Percentiles rank a stretch among this genome's conserved stretches.
These are phyloP conservation scores for Leptobrachium leishanense DNA, from an alignment of 2,113 vertebrate genomes.

Conservation along the genomic window DNA sequence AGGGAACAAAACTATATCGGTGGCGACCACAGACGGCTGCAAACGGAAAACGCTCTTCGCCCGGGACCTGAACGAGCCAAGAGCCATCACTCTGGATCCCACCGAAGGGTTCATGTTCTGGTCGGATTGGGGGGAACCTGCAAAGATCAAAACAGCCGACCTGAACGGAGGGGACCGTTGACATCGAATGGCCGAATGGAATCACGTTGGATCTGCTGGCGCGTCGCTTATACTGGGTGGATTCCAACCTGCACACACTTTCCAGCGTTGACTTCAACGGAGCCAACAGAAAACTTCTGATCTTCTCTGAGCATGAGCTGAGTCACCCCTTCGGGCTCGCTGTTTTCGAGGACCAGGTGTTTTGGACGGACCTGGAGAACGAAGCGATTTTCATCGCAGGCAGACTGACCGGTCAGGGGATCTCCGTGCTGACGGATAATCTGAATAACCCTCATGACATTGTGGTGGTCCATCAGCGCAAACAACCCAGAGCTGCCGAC, in stretches of 20 bases:
- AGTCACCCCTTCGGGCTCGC: slow-evolving; percentile 93
- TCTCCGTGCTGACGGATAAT: slow-evolving; percentile 84
- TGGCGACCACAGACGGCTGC: slow-evolving; percentile 85
- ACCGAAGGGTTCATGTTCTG: slow-evolving; percentile 96
- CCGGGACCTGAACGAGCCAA: slow-evolving; percentile 84
- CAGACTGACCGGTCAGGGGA: slow-evolving; percentile 83
- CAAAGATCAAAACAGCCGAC: slow-evolving; percentile 95
- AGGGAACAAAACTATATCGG: slow-evolving; percentile 91
- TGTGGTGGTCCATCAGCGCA: slow-evolving; percentile 91
- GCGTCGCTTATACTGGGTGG: slow-evolving; percentile 95
- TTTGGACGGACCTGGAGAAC: slow-evolving; percentile 94
- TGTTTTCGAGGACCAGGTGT: slow-evolving; percentile 88
- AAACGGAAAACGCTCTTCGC: slow-evolving; percentile 86
- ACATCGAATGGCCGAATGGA: slow-evolving; percentile 97
- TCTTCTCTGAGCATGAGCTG: slow-evolving; percentile 83
- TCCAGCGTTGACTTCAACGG: slow-evolving; percentile 93
- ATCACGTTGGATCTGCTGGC: slow-evolving; percentile 92
- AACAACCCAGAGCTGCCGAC: slow-evolving; percentile 90
- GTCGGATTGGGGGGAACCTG: slow-evolving; percentile 94
- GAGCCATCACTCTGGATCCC: slow-evolving; percentile 92
- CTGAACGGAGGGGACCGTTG: slow-evolving; percentile 88
- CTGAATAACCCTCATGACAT: slow-evolving; percentile 95
- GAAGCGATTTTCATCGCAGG: slow-evolving; percentile 95
- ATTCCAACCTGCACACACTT: slow-evolving; percentile 94
- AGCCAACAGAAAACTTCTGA: slow-evolving; percentile 87